Percentiles rank a stretch among this genome's conserved stretches.
These are phyloP conservation scores for Cephus spinipes DNA, from an alignment of 2,888 invertebrate genomes.

Conservation along the genomic window DNA sequence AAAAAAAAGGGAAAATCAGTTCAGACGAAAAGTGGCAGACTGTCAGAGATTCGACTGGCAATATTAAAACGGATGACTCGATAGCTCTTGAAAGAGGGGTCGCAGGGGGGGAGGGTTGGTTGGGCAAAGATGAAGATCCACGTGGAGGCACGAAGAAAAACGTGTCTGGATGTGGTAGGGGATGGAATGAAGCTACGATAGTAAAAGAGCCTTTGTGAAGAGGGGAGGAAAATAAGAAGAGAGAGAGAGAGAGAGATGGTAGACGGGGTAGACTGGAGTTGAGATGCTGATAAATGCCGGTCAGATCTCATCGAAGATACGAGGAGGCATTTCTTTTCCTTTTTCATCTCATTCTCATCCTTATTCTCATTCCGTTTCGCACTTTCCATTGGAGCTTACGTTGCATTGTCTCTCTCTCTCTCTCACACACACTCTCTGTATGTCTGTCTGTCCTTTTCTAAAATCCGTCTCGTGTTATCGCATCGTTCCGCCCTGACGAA, in stretches of 20 bases:
- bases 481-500: too few relatives aligned
- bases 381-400: neutral
- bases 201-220: neutral
- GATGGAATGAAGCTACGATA: conserved; percentile 5
- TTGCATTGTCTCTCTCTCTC: neutral
- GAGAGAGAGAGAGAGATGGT: neutral
- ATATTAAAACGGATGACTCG: neutral
- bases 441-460: neutral
- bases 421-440: too few relatives aligned
- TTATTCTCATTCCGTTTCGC: conserved; percentile 15
- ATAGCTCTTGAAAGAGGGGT: conserved; percentile 5
- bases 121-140: conserved; percentile 3
- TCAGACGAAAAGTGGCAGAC: too few relatives aligned
- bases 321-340: conserved; percentile 20
- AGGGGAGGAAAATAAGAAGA: neutral
- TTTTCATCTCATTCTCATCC: conserved; percentile 6
- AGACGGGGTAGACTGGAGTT: conserved; percentile 6
- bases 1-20: too few relatives aligned
- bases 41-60: neutral
- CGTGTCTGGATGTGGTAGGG: conserved; percentile 6
- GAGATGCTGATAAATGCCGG: conserved; percentile 36
- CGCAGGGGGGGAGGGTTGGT: neutral
- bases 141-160: conserved; percentile 13
- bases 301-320: conserved; percentile 35
- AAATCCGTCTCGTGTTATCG: too few relatives aligned